These are phyloP conservation scores for Lumbricus terrestris DNA, from an alignment of 2,888 invertebrate genomes.

Conservation along the genomic window DNA sequence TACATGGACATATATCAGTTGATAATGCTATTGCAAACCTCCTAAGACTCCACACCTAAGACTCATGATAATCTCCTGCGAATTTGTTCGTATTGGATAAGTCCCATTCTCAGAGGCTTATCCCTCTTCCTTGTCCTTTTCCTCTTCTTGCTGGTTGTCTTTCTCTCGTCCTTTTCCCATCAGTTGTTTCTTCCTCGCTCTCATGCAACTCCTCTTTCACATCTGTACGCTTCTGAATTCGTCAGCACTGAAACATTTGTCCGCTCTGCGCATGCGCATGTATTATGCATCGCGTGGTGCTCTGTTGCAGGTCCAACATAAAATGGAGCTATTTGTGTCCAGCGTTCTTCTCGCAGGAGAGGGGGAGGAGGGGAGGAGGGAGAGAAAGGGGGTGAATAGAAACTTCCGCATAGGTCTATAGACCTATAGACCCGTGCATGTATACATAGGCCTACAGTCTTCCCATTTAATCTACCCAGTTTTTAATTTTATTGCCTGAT, in stretches of 20 bases:
- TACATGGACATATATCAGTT: not conserved
- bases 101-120: not conserved
- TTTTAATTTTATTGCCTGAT: too few species aligned
- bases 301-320: not conserved
- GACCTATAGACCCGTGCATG: too few species aligned
- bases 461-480: too few species aligned
- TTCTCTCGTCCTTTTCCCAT: not conserved
- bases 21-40: not conserved
- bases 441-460: too few species aligned
- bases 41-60: not conserved
- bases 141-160: not conserved
- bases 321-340: not conserved
- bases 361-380: not conserved
- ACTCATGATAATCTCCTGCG: not conserved
- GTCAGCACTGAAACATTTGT: not conserved
- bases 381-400: too few species aligned
- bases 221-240: not conserved
- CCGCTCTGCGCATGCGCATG: not conserved
- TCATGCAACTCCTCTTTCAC: not conserved
- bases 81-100: not conserved
- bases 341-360: not conserved
- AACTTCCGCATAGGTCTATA: too few species aligned
- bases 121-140: not conserved
- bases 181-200: too few species aligned
- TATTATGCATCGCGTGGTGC: not conserved